Evolutionary conservation across 1,140 invertebrate species (phyloP).

Genomic region (Spodoptera litura): DNA sequence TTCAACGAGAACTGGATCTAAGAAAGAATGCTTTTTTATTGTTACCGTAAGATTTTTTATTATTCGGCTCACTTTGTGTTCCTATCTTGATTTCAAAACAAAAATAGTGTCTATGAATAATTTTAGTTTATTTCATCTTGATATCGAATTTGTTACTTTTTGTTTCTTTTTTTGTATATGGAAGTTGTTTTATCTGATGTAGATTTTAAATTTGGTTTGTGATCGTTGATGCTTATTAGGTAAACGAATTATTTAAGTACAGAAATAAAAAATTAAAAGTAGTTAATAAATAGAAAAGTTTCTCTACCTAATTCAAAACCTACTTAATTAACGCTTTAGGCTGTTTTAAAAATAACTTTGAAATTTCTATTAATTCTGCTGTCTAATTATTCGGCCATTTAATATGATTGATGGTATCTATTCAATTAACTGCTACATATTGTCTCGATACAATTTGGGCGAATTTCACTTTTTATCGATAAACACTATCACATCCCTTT

Average conservation of each 20-base stretch:
- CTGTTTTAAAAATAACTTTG: too few species aligned
- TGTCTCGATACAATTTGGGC: slow-evolving; percentile 2
- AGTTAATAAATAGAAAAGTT: too few species aligned
- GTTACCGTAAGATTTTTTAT: slow-evolving; percentile 38
- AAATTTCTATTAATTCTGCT: not conserved
- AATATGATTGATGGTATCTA: slow-evolving; percentile 3
- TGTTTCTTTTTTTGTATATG: not conserved
- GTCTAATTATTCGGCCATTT: not conserved
- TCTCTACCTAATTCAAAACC: too few species aligned
- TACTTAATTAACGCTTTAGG: too few species aligned
- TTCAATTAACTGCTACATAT: slow-evolving; percentile 15
- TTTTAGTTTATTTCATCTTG: too few species aligned
- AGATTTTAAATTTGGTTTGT: not conserved
- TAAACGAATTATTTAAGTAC: too few species aligned
- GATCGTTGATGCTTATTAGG: too few species aligned
- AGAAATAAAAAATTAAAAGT: too few species aligned
- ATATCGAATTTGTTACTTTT: not conserved
- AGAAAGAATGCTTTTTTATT: slow-evolving; percentile 42
- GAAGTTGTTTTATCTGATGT: not conserved
- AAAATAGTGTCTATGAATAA: too few species aligned
- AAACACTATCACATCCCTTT: slow-evolving; percentile 13
- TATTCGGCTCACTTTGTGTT: not conserved
- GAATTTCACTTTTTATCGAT: slow-evolving; percentile 17
- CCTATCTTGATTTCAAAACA: not conserved
- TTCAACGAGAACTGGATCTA: slow-evolving; percentile 54